Evolutionary conservation across 1,140 invertebrate genomes (phyloP).

Genomic region (Bombus turneri): DNA sequence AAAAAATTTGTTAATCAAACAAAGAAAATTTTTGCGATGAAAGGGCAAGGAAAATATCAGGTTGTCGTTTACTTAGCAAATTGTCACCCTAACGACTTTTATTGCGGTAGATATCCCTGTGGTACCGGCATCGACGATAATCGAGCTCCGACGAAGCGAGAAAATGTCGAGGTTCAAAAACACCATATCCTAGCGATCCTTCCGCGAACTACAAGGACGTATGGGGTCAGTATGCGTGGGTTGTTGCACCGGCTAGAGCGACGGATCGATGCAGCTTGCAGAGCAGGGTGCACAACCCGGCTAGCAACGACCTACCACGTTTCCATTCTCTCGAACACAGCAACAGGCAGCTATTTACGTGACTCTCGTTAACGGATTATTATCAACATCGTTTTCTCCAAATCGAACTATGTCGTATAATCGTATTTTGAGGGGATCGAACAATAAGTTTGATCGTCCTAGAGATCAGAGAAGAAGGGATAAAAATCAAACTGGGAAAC

Average conservation of each 20-base stretch:
- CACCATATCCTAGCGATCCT: conserved; percentile 49
- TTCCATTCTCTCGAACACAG: conserved; percentile 62
- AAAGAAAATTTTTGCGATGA: too few species aligned
- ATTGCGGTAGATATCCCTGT: too few species aligned
- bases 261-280: conserved; percentile 77
- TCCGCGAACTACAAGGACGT: conserved; percentile 63
- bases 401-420: background rate
- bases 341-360: conserved; percentile 74
- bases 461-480: too few species aligned
- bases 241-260: conserved; percentile 78
- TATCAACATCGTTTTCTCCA: background rate
- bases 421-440: background rate
- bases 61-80: background rate
- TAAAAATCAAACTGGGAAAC: too few species aligned
- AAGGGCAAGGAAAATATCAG: too few species aligned
- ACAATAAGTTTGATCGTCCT: background rate
- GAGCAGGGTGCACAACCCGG: conserved; percentile 69
- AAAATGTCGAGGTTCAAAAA: conserved; percentile 40
- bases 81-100: background rate
- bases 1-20: too few species aligned
- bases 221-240: conserved; percentile 77
- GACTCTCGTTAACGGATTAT: conserved; percentile 45
- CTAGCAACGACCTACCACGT: conserved; percentile 66
- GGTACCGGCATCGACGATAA: background rate
- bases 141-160: background rate